phyloP scores from a whole-genome alignment of 2,113 vertebrate species.

The Melierax canorus region DNA sequence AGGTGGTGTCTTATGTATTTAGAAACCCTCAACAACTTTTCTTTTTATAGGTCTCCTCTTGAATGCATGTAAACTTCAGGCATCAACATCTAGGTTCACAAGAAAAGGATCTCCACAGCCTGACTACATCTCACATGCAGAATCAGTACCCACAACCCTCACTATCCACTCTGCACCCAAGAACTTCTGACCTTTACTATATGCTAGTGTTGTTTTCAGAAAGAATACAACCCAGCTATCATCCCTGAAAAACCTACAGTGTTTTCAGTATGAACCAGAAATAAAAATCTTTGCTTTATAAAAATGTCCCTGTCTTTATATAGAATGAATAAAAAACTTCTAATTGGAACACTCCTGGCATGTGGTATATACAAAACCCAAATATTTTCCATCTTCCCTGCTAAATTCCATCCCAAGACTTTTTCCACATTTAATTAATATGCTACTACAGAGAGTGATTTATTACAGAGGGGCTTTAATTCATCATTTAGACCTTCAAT shows the following conservation, averaged over 20 bases:
- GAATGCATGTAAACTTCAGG: not conserved
- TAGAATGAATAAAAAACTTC: not conserved
- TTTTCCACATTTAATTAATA: not conserved
- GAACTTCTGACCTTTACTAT: not conserved
- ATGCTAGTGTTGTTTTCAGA: not conserved
- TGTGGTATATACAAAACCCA: not conserved
- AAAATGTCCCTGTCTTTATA: not conserved
- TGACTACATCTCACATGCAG: not conserved
- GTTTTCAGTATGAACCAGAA: not conserved
- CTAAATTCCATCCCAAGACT: not conserved
- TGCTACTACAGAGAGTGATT: not conserved
- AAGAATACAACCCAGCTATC: not conserved
- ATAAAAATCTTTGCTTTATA: not conserved
- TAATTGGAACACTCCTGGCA: not conserved
- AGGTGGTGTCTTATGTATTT: not conserved
- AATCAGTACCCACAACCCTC: not conserved
- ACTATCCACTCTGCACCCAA: not conserved
- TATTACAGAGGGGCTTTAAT: not conserved
- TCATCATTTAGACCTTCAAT: not conserved
- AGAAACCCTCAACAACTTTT: not conserved
- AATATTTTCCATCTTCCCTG: not conserved
- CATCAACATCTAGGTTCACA: not conserved
- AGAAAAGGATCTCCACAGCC: not conserved
- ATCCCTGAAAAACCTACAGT: not conserved
- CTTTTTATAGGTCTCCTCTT: not conserved